These are phyloP conservation scores for Yoshiicerus persimilis DNA, from an alignment of 1,140 invertebrate species.

Conservation along the genomic window DNA sequence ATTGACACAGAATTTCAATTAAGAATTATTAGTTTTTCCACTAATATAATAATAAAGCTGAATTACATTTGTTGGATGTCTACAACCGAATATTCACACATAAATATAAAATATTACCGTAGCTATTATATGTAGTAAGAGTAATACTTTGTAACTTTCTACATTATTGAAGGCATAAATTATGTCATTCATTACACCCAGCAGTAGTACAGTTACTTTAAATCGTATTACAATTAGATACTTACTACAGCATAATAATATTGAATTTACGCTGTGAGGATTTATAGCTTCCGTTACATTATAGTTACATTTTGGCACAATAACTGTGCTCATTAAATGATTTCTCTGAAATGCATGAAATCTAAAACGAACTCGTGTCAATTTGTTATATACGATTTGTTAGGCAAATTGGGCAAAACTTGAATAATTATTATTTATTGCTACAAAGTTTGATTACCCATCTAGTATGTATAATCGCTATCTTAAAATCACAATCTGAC, in stretches of 20 bases:
- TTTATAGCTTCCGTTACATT: background rate
- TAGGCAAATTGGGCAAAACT: background rate
- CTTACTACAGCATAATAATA: background rate
- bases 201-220: no score
- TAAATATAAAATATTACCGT: background rate
- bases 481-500: background rate
- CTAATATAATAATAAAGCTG: constrained; percentile 7
- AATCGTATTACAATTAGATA: background rate
- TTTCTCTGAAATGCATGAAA: background rate
- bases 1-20: constrained; percentile 17
- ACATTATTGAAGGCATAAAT: no score
- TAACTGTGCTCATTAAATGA: background rate
- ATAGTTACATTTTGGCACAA: background rate
- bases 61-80: background rate
- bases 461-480: background rate
- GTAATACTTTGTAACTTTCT: no score
- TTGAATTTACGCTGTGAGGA: background rate
- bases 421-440: background rate
- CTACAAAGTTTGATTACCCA: background rate
- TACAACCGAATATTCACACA: background rate
- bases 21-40: background rate
- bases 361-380: background rate
- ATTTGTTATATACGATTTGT: background rate
- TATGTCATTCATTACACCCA: no score
- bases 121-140: background rate